Evolutionary conservation across 92 coral and sea anemone species (phyloP), one percentile per base, ranked within the genome.

Genomic region (Bergia puertoricense): DNA sequence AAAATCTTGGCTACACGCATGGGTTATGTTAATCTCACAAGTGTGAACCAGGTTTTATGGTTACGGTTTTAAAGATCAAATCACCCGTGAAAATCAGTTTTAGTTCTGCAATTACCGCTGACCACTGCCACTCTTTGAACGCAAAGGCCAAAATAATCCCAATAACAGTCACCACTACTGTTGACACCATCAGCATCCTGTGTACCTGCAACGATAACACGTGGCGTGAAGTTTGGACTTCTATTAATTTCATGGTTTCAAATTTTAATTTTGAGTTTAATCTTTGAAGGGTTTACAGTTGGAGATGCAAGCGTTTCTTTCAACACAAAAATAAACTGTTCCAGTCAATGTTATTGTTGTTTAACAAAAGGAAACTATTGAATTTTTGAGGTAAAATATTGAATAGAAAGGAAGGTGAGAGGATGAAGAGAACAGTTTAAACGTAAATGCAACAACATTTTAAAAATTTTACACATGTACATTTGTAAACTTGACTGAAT

Each of bases 91-190:
- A 57, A 22, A 62, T 62, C 8, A 62, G n/a, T 6, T 0, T 18
- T 62, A 62, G 3, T 23, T 62, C n/a, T 62, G 23, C 8, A 89
- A 89, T 89, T 85, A 95, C 98, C 82, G 84, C 62, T 44, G 95
- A 91, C 98, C 98, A 95, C 72, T 84, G 88, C 79, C 87, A 46
- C 11, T 91, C 81, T 2, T 79, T 90, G 72, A 93, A 89, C 62
- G 80, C 88, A 89, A 95, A 95, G 3, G 88, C 86, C 48, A 93
- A 43, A 67, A 92, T 89, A 37, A 92, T 65, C 22, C 92, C 93
- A 81, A 78, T 44, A 80, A 88, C 80, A 1, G 91, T 93, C 7
- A 92, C 56, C 51, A 93, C 4, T 8, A 95, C 94, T 44, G 92
- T 89, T 48, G 51, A 44, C 11, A 85, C 54, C 98, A 93, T 90